Base-by-base conservation (phyloP, 2,888 invertebrate species). In the Pterostichus niger region DNA sequence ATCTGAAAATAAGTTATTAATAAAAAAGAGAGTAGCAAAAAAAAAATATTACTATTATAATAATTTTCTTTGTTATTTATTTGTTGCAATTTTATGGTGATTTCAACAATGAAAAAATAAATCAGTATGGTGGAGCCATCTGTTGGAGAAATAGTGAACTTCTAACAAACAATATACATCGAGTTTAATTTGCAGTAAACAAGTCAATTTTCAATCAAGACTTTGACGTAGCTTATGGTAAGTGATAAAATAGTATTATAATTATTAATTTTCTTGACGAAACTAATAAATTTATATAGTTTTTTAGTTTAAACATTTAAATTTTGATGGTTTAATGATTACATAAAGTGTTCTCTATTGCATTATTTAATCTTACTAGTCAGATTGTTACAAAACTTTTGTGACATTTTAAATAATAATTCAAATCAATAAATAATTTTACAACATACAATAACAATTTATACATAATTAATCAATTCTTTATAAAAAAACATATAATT, bases 401-500 rank as follows among this genome's bases (percentile, higher is more conserved):
- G 24, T 24, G 1, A 49, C n/a, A 49, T 2, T n/a, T 49, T 6
- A 13, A 49, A n/a, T 49, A 49, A 49, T 49, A 13, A 49, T 49
- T 13, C 24, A 24, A 24, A 24, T 49, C 49, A 49, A 49, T 49
- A 49, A 49, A n/a, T 54, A 54, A 11, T n/a, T n/a, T 6, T 15
- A 54, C 13, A 15, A 15, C 4, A 54, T n/a, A 17, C 0, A 2
- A 13, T 15, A 15, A 6, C 5, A n/a, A 17, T 54, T 54, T 54
- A 54, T 49, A 13, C 11, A 17, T 56, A 17, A 15, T 17, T 56
- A n/a, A n/a, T 24, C 56, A 56, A 56, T 49, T 13, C n/a, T n/a
- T 24, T 33, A 24, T 24, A 24, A 24, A 24, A 61, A 61, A 61
- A n/a, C n/a, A n/a, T n/a, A n/a, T 31, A 33, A n/a, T 61, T 61